Evolutionary conservation across 1,140 invertebrate species (phyloP).

Genomic region (Drosophila erecta): DNA sequence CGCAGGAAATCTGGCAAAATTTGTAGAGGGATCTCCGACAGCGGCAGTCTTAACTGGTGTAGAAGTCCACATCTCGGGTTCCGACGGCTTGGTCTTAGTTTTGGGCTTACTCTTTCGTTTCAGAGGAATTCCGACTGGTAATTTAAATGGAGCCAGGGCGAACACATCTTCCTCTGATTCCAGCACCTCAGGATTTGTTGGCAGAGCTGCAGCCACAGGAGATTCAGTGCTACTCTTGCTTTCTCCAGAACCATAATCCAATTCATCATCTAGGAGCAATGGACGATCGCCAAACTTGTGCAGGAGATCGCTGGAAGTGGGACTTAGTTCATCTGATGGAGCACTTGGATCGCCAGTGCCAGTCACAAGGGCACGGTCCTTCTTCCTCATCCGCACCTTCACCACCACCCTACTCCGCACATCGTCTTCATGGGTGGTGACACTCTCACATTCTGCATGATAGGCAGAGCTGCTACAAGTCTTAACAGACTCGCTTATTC

Average conservation of each 20-base stretch:
- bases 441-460: slow-evolving; percentile 90
- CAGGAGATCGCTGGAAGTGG: slow-evolving; percentile 85
- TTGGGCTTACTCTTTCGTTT: slow-evolving; percentile 56
- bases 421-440: slow-evolving; percentile 88
- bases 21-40: slow-evolving; percentile 21
- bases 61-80: slow-evolving; percentile 76
- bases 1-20: slow-evolving; percentile 71
- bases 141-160: slow-evolving; percentile 90
- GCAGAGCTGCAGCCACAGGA: slow-evolving; percentile 4
- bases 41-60: slow-evolving; percentile 64
- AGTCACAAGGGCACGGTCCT: slow-evolving; percentile 69
- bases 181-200: slow-evolving; percentile 9
- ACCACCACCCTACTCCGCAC: slow-evolving; percentile 84
- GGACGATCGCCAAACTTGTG: slow-evolving; percentile 93
- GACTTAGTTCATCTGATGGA: slow-evolving; percentile 73
- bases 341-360: slow-evolving; percentile 28
- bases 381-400: slow-evolving; percentile 82
- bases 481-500: slow-evolving; percentile 88
- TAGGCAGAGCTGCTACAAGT: slow-evolving; percentile 90
- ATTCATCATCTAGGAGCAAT: slow-evolving; percentile 91
- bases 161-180: slow-evolving; percentile 88
- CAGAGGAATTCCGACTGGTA: slow-evolving; percentile 84
- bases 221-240: slow-evolving; percentile 74
- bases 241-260: slow-evolving; percentile 88
- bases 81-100: slow-evolving; percentile 30